phyloP scores from a whole-genome alignment of 2,888 invertebrate species.

The Apodemia zela region DNA sequence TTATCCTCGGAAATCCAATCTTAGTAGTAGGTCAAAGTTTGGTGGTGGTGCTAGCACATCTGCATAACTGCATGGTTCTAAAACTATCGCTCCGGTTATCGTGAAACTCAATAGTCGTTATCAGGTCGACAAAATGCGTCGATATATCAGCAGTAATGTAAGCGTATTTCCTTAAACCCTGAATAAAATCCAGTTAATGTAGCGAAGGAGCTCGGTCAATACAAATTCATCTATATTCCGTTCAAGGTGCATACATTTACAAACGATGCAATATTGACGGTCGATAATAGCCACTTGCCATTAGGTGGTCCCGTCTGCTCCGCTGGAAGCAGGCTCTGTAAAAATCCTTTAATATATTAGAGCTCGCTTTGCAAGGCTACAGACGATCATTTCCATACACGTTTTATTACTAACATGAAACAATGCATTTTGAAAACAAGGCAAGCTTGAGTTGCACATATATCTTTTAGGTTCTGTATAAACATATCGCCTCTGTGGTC shows the following conservation, averaged over 20 bases:
- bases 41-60: too few species aligned
- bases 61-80: too few species aligned
- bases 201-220: not conserved
- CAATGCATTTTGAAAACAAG: not conserved
- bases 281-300: not conserved
- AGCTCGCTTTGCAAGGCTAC: not conserved
- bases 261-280: conserved; percentile 1
- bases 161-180: too few species aligned
- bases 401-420: not conserved
- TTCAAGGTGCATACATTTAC: not conserved
- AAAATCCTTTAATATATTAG: not conserved
- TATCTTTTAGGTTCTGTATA: not conserved
- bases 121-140: too few species aligned
- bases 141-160: too few species aligned
- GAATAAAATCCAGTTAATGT: not conserved
- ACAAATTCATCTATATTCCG: not conserved
- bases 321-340: not conserved
- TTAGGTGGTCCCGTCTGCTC: conserved; percentile 2
- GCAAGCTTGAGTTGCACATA: not conserved
- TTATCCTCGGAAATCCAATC: too few species aligned
- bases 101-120: too few species aligned
- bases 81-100: too few species aligned
- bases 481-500: too few species aligned
- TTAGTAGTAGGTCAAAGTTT: too few species aligned
- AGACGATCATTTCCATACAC: conserved; percentile 1